A percentile compares a stretch with the other conserved stretches of the same genome.
Evolutionary conservation across 2,888 invertebrate genomes (phyloP).

Genomic region (Conus canariensis): DNA sequence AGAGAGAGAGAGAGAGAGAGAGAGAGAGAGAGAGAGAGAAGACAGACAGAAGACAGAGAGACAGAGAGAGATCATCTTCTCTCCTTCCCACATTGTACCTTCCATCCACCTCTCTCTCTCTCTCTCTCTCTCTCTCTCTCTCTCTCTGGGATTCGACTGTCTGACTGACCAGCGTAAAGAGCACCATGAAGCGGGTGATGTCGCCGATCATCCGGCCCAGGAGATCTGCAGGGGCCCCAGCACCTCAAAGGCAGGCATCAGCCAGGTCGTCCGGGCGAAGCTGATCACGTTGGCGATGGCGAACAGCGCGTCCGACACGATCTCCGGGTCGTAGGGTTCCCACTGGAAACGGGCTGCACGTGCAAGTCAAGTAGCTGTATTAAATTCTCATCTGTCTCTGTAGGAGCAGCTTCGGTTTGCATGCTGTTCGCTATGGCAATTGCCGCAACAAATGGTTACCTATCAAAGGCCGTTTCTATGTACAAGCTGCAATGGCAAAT

Average conservation of each 20-base stretch:
- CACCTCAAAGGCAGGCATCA: conserved; percentile 79
- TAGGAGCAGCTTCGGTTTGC: no score
- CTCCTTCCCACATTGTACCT: no score
- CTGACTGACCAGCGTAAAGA: conserved; percentile 76
- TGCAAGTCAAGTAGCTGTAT: background rate
- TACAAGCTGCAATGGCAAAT: no score
- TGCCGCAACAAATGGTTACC: no score
- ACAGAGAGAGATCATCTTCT: no score
- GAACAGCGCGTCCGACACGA: conserved; percentile 78
- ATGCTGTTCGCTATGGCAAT: no score
- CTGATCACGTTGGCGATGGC: conserved; percentile 79
- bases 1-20: no score
- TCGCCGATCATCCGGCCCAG: conserved; percentile 78
- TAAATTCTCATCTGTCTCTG: no score
- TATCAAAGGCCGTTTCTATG: no score
- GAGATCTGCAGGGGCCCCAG: conserved; percentile 79
- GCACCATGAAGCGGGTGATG: conserved; percentile 78
- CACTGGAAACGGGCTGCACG: conserved; percentile 77
- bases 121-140: conserved; percentile 2
- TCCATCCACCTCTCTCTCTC: background rate
- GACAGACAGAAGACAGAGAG: no score
- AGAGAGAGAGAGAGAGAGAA: no score
- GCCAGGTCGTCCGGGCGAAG: conserved; percentile 78
- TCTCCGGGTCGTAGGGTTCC: conserved; percentile 78
- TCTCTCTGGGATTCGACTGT: background rate